Conservation (phyloP, 2,797 vertebrate genomes). For the Choloepus didactylus region DNA sequence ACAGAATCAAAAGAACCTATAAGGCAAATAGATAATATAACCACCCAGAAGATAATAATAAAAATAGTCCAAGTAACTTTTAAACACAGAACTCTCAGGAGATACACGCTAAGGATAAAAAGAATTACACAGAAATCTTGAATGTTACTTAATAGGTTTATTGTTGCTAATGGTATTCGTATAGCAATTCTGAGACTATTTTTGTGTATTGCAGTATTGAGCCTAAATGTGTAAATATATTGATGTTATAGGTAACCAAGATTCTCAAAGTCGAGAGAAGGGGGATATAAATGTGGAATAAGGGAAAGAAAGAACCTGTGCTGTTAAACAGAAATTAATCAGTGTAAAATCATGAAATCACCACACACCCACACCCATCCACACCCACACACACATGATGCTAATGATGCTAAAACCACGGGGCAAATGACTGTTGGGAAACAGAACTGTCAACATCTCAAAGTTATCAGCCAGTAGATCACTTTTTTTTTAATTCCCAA, state of each 20-base stretch:
- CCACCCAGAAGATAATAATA: neutral
- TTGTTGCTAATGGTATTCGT: neutral
- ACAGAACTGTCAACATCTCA: neutral
- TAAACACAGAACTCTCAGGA: neutral
- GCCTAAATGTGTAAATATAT: neutral
- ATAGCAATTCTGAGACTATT: neutral
- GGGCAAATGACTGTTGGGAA: neutral
- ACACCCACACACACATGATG: no score
- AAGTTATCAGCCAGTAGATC: neutral
- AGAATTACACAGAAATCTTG: neutral
- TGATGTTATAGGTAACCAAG: neutral
- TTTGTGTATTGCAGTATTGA: neutral
- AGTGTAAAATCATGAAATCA: neutral
- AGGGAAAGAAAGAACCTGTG: neutral
- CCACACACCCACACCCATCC: neutral
- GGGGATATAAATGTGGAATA: neutral
- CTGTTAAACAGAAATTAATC: neutral
- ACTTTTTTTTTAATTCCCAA: neutral
- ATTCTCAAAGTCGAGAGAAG: neutral
- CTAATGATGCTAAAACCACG: neutral
- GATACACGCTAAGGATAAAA: neutral
- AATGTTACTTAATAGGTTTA: neutral
- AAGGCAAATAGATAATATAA: constrained; percentile 2
- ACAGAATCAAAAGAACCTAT: neutral
- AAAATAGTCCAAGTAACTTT: constrained; percentile 46